A percentile compares a stretch with the other conserved stretches of the same genome.
Evolutionary conservation across 2,888 invertebrate genomes (phyloP).

Genomic region (Pomacea canaliculata): DNA sequence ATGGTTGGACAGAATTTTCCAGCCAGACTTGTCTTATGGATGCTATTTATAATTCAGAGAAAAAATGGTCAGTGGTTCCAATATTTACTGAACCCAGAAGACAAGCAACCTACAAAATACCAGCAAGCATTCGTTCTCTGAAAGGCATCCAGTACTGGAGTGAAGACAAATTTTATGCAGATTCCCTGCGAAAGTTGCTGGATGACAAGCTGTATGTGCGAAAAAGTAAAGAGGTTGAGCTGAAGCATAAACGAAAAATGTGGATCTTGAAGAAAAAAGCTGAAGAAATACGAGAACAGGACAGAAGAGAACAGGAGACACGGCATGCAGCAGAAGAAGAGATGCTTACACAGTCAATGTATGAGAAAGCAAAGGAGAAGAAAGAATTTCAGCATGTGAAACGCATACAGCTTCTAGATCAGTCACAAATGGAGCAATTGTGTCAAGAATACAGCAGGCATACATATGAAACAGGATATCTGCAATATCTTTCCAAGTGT

Average conservation of each 20-base stretch:
- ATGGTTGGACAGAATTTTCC: constrained; percentile 50
- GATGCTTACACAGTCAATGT: background rate
- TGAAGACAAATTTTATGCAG: constrained; percentile 48
- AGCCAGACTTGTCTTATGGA: constrained; percentile 56
- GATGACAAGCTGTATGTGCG: constrained; percentile 42
- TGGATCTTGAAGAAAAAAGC: constrained; percentile 28
- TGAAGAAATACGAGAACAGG: background rate
- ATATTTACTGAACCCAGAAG: constrained; percentile 47
- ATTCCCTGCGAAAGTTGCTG: constrained; percentile 45
- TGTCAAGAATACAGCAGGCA: no score
- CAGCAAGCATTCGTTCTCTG: constrained; percentile 51
- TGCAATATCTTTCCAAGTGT: no score
- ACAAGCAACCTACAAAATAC: constrained; percentile 40
- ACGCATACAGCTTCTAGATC: no score
- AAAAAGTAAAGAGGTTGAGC: constrained; percentile 18
- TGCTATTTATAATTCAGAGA: constrained; percentile 49
- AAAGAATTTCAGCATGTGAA: no score
- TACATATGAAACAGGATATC: no score
- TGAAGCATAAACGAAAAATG: constrained; percentile 9
- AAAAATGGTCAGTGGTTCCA: constrained; percentile 59
- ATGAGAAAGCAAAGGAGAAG: background rate
- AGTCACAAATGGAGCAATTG: no score
- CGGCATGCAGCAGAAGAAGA: background rate
- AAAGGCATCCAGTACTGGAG: constrained; percentile 55
- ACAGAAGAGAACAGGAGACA: background rate